Evolutionary conservation across 2,797 vertebrate genomes (phyloP), one percentile per base, ranked within the genome.

Genomic region (Enteromius argenteus): DNA sequence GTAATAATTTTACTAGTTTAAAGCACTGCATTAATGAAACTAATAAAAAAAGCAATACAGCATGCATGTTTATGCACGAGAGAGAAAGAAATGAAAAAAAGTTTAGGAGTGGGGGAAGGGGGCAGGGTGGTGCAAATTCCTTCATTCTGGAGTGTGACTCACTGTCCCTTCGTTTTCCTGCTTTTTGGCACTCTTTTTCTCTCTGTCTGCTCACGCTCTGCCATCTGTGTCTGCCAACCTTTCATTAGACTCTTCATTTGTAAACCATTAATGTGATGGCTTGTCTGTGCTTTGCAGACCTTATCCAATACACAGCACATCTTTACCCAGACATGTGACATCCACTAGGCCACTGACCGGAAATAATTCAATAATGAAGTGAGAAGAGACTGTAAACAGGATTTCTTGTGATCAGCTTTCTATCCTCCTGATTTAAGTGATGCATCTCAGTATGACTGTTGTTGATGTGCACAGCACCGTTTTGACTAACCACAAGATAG

Each of bases 71-170:
- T 81, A 49, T 72, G 67, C 4, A 0, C 6, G 19, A 79, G 19
- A 67, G 27, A 75, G 27, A 49, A 23, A 32, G 1, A 62, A 49
- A 49, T 7, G 39, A 37, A 21, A 66, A 53, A 37, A 21, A 66
- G 42, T 49, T 73, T 62, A 62, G 56, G 56, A 68, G 46, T 81
- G 49, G 60, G 60, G 81, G 60, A 53, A 27, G 62, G 58, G 62
- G 42, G 79, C 23, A 42, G 27, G 32, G 80, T 83, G 77, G 73
- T 27, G 37, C 69, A 46, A 64, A 84, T 79, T 84, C 82, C 74
- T 79, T 69, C 44, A 19, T 42, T 69, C 35, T 87, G 58, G 13
- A 27, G 51, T 79, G 44, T 89, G 88, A 89, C 74, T 89, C 81
- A 82, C 56, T 69, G 44, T 86, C 39, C 72, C 30, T 10, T 56